Conservation (phyloP, 2,888 invertebrate genomes). For the Sphaerophoria taeniata region DNA sequence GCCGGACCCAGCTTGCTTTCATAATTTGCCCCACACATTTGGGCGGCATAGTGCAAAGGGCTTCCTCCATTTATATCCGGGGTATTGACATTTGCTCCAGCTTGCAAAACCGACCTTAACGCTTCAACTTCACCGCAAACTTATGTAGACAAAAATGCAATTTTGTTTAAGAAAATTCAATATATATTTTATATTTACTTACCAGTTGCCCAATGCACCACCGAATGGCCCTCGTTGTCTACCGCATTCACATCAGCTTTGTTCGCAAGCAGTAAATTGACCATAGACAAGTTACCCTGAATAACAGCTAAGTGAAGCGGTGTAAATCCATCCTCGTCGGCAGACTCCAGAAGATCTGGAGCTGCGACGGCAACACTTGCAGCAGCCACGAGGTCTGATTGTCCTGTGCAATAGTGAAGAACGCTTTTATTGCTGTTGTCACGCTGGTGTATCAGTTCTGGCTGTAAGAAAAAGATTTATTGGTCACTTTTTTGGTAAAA, state of each 20-base stretch:
- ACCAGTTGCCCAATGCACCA: slow-evolving; percentile 99
- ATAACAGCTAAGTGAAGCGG: slow-evolving; percentile 97
- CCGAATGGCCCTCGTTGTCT: slow-evolving; percentile 97
- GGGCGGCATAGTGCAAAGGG: slow-evolving; percentile 98
- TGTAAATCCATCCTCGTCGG: slow-evolving; percentile 97
- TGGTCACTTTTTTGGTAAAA: background rate
- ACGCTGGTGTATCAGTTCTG: slow-evolving; percentile 86
- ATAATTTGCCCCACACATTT: slow-evolving; percentile 95
- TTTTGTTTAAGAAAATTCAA: background rate
- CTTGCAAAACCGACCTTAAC: slow-evolving; percentile 91
- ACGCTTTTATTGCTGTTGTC: slow-evolving; percentile 94
- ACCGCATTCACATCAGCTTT: slow-evolving; percentile 95
- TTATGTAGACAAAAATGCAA: slow-evolving; percentile 79
- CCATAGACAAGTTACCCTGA: slow-evolving; percentile 93
- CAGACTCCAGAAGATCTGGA: slow-evolving; percentile 91
- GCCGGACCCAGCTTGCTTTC: slow-evolving; percentile 83
- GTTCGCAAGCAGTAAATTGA: slow-evolving; percentile 92
- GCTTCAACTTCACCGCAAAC: slow-evolving; percentile 97
- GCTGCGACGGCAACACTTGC: slow-evolving; percentile 93
- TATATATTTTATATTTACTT: slow-evolving; percentile 62
- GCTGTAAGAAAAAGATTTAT: slow-evolving; percentile 81
- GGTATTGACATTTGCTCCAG: slow-evolving; percentile 93
- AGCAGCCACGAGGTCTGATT: slow-evolving; percentile 85
- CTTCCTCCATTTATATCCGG: slow-evolving; percentile 97
- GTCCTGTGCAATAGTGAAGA: slow-evolving; percentile 94